phyloP scores from a whole-genome alignment of 2,113 vertebrate species.

The Bambusicola thoracicus region DNA sequence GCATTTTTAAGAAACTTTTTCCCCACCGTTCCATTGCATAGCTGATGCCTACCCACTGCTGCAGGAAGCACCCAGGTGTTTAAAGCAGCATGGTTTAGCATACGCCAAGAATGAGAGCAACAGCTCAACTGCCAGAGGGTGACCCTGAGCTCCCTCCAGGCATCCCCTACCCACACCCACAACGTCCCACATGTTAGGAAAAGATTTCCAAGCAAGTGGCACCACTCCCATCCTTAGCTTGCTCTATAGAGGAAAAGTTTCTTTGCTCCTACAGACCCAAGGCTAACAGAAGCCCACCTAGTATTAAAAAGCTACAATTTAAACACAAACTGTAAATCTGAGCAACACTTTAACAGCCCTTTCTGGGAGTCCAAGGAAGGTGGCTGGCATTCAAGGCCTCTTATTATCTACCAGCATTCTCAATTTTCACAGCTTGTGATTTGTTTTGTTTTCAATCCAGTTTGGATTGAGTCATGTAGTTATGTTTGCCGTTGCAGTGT shows the following conservation, averaged over 20 bases:
- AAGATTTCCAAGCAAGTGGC: not conserved
- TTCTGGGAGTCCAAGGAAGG: not conserved
- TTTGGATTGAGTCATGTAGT: not conserved
- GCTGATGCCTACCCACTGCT: not conserved
- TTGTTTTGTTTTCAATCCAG: not conserved
- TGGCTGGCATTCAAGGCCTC: not conserved
- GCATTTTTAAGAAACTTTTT: too few species aligned
- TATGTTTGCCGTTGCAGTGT: not conserved
- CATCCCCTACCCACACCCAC: not conserved
- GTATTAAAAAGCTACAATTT: not conserved
- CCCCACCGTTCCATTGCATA: fast-evolving
- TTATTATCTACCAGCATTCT: conserved; percentile 4
- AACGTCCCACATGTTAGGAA: not conserved
- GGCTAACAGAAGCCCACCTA: not conserved
- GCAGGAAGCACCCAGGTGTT: fast-evolving
- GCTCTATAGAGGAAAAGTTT: not conserved
- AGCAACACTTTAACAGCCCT: not conserved
- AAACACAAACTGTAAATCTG: not conserved
- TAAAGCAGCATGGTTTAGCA: not conserved
- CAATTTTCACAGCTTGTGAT: not conserved
- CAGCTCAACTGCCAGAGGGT: not conserved
- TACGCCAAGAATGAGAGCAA: not conserved
- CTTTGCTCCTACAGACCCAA: not conserved
- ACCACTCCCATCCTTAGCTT: not conserved
- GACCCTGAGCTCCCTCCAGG: not conserved